Percentiles rank a stretch among this genome's conserved stretches.
These are phyloP conservation scores for Amiota mariae DNA, from an alignment of 2,888 invertebrate genomes.

Conservation along the genomic window DNA sequence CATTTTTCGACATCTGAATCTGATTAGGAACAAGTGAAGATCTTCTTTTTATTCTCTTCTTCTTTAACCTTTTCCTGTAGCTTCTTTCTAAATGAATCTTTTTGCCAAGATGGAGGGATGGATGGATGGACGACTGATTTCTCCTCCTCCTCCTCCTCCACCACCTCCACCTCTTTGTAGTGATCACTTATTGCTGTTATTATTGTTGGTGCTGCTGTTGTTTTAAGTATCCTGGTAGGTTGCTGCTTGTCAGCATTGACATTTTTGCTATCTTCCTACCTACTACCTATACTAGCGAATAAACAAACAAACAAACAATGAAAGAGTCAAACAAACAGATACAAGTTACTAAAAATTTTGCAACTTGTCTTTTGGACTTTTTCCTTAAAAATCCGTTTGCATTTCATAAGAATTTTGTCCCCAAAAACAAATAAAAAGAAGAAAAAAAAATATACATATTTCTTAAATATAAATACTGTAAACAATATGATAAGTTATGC, in stretches of 20 bases:
- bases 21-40: slow-evolving; percentile 54
- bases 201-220: slow-evolving; percentile 2
- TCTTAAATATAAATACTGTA: neutral
- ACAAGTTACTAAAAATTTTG: slow-evolving; percentile 9
- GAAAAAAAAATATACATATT: neutral
- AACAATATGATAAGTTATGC: slow-evolving; percentile 9
- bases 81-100: neutral
- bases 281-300: neutral
- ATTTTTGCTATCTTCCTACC: slow-evolving; percentile 2
- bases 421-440: no score
- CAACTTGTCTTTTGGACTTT: neutral
- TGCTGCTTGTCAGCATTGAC: slow-evolving; percentile 32
- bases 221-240: slow-evolving; percentile 19
- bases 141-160: no score
- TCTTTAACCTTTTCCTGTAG: neutral
- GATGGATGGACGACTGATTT: no score
- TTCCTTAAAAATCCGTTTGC: slow-evolving; percentile 1
- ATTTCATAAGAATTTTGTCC: no score
- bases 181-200: slow-evolving; percentile 19
- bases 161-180: neutral
- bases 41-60: slow-evolving; percentile 5
- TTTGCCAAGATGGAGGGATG: neutral
- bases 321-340: neutral
- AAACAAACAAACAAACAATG: neutral
- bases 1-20: slow-evolving; percentile 68